Conservation (phyloP, 2,888 invertebrate genomes). For the Sminthurides aquaticus region DNA sequence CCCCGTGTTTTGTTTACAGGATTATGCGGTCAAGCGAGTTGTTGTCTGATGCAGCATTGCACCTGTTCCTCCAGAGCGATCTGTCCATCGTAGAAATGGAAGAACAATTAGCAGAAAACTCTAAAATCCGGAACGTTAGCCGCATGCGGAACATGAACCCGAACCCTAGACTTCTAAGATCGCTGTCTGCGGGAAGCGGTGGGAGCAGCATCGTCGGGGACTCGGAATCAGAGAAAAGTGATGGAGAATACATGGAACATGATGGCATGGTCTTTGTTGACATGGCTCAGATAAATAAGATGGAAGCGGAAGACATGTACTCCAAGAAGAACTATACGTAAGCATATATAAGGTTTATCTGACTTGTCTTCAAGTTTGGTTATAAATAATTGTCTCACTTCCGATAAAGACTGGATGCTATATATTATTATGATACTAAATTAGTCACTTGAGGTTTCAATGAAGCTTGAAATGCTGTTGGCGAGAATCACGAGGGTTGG, state of each 20-base stretch:
- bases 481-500: too few species aligned
- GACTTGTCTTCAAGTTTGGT: too few species aligned
- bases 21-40: conserved; percentile 33
- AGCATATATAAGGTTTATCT: too few species aligned
- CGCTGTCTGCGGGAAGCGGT: conserved; percentile 16
- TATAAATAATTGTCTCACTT: too few species aligned
- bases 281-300: neutral
- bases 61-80: conserved; percentile 37
- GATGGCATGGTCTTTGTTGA: neutral
- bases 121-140: neutral
- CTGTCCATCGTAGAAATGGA: conserved; percentile 34
- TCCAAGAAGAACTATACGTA: neutral
- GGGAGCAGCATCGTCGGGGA: conserved; percentile 1
- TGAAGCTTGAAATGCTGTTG: too few species aligned
- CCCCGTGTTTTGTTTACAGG: conserved; percentile 20
- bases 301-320: neutral
- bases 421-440: too few species aligned
- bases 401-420: too few species aligned
- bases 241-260: conserved; percentile 2
- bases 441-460: too few species aligned
- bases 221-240: conserved; percentile 10
- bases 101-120: conserved; percentile 14
- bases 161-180: conserved; percentile 17
- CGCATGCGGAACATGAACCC: too few species aligned
- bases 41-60: conserved; percentile 34